Evolutionary conservation across 2,113 vertebrate species (phyloP), one percentile per base, ranked within the genome.

Genomic region (Pica pica): DNA sequence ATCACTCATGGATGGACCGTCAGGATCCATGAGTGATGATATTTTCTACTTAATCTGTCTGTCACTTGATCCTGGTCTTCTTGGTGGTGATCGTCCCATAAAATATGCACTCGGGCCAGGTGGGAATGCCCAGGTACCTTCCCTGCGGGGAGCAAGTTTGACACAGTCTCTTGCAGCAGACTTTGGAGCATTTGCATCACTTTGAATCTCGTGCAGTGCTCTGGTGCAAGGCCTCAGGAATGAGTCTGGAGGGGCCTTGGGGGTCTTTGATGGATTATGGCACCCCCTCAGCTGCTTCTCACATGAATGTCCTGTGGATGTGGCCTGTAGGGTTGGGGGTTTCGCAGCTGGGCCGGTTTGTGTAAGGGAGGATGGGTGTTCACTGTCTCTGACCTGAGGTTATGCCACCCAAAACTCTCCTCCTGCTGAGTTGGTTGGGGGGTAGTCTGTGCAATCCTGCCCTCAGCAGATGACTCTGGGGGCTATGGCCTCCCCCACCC

Each of bases 251-350:
- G 67, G 27, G 35, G 14, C 11, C 42, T 30, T 3, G 5, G 35
- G 35, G 37, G 17, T 17, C 31, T 67, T 22, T 52, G 71, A 26
- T 59, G 71, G 53, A 23, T 35, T 42, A 3, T 35, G 42, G 21
- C 35, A 41, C 35, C 37, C 11, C 21, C 33, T 23, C 63, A 52
- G 37, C 17, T 60, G 53, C 53, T 33, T 31, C 37, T 33, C 37
- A 1, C 2, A 6, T 53, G 21, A 19, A 33, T 27, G 9, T 59
- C 13, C 60, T 2, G 0, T 30, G 50, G 35, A 16, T 68, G 31
- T 59, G 44, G 52, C 35, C 35, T 42, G 15, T 60, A n/a, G 37
- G 44, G 22, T 1, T 26, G n/a, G 15, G 17, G 26, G 13, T n/a
- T 52, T 35, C 11, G 20, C 20, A 26, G 2, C 46, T 37, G 56